Conservation (phyloP, 2,888 invertebrate genomes). For the Athalia cordata region DNA sequence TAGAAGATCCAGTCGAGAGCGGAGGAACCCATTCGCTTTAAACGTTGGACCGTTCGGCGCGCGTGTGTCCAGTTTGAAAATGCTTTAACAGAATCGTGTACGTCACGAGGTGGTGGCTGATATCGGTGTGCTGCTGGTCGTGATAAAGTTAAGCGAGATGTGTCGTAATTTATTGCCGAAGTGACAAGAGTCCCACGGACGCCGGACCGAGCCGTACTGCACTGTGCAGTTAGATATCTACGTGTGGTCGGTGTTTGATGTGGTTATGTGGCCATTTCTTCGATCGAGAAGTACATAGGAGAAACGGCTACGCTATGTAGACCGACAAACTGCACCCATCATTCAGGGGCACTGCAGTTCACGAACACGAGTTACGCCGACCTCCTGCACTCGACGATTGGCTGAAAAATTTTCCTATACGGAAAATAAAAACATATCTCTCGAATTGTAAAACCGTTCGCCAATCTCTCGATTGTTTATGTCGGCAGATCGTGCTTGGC, state of each 20-base stretch:
- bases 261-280: slow-evolving; percentile 16
- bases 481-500: background rate
- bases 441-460: slow-evolving; percentile 12
- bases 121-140: slow-evolving; percentile 4
- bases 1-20: background rate
- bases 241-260: slow-evolving; percentile 1
- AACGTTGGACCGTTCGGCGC: slow-evolving; percentile 10
- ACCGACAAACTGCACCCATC: too few relatives aligned
- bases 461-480: slow-evolving; percentile 11
- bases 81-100: slow-evolving; percentile 11
- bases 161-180: slow-evolving; percentile 32
- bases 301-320: background rate
- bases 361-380: background rate
- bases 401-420: too few relatives aligned
- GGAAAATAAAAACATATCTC: too few relatives aligned
- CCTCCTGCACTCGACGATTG: background rate
- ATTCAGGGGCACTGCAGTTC: background rate
- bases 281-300: background rate
- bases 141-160: slow-evolving; percentile 43
- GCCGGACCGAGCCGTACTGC: background rate
- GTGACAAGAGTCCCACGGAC: slow-evolving; percentile 22
- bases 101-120: background rate
- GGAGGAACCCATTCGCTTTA: slow-evolving; percentile 36
- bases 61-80: slow-evolving; percentile 12
- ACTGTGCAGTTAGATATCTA: background rate